phyloP scores from a whole-genome alignment of 2,888 invertebrate genomes.

The Drepana falcataria region DNA sequence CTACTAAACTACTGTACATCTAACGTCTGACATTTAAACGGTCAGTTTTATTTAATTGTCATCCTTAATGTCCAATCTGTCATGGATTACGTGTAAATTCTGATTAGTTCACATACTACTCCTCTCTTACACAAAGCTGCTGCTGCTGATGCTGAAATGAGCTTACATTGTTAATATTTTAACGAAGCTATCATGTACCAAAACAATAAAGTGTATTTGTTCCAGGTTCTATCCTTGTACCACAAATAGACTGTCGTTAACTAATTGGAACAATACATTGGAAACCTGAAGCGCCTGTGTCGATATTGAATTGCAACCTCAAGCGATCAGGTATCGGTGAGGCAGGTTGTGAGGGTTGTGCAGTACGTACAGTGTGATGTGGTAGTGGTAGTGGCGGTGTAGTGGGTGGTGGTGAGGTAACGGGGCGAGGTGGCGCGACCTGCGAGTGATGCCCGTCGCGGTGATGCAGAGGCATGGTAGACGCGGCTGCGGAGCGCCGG shows the following conservation, averaged over 20 bases:
- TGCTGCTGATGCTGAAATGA: no score
- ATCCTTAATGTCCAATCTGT: no score
- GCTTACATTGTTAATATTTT: no score
- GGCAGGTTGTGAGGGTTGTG: conserved; percentile 35
- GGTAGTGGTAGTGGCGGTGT: conserved; percentile 48
- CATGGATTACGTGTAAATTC: no score
- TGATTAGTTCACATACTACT: no score
- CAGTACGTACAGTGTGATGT: conserved; percentile 43
- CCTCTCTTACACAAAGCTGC: no score
- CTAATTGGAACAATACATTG: conserved; percentile 4
- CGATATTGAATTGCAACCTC: conserved; percentile 31
- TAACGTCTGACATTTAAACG: no score
- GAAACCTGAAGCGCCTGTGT: conserved; percentile 20
- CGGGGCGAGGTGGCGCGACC: conserved; percentile 41
- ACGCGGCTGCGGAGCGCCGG: conserved; percentile 76
- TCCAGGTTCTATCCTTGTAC: conserved; percentile 20
- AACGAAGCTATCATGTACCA: not conserved
- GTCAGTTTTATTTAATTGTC: no score
- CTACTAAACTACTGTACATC: no score
- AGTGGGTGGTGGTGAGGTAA: conserved; percentile 51
- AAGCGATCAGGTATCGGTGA: conserved; percentile 45
- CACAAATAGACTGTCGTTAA: conserved; percentile 8
- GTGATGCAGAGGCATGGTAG: conserved; percentile 78
- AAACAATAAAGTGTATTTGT: conserved; percentile 16
- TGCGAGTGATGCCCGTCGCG: conserved; percentile 71